Conservation (phyloP, 2,888 invertebrate species). For the Tetragnatha montana region DNA sequence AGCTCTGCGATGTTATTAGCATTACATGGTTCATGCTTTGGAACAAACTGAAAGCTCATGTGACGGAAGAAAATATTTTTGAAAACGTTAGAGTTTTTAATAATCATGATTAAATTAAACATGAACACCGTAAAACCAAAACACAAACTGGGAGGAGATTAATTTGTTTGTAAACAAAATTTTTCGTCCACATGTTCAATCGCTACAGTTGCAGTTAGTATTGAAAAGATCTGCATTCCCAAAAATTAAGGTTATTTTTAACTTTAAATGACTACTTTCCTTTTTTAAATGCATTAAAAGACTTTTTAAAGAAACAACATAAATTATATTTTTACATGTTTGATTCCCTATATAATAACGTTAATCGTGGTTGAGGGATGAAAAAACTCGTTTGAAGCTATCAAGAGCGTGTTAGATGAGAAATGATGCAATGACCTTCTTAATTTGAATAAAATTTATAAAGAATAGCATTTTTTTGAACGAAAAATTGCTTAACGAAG, state of each 20-base stretch:
- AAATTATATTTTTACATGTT: too few species aligned
- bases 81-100: not conserved
- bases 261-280: not conserved
- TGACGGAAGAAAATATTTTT: not conserved
- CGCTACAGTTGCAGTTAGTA: constrained; percentile 6
- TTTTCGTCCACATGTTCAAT: not conserved
- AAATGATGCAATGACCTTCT: not conserved
- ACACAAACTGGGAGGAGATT: not conserved
- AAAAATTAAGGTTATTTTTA: too few species aligned
- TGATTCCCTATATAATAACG: too few species aligned
- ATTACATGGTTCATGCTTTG: constrained; percentile 83
- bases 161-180: not conserved
- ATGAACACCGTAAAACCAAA: not conserved
- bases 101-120: not conserved
- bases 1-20: constrained; percentile 76
- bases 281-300: not conserved
- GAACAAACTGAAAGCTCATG: constrained; percentile 80
- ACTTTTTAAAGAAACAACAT: not conserved
- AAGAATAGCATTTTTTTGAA: constrained; percentile 1
- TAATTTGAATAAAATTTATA: not conserved
- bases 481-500: not conserved
- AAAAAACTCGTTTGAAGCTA: too few species aligned
- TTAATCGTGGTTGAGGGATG: too few species aligned
- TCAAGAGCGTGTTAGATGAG: too few species aligned
- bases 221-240: too few species aligned